A percentile compares a stretch with the other conserved stretches of the same genome.
Evolutionary conservation across 2,888 invertebrate genomes (phyloP).

Genomic region (Cerceris ruficornis): DNA sequence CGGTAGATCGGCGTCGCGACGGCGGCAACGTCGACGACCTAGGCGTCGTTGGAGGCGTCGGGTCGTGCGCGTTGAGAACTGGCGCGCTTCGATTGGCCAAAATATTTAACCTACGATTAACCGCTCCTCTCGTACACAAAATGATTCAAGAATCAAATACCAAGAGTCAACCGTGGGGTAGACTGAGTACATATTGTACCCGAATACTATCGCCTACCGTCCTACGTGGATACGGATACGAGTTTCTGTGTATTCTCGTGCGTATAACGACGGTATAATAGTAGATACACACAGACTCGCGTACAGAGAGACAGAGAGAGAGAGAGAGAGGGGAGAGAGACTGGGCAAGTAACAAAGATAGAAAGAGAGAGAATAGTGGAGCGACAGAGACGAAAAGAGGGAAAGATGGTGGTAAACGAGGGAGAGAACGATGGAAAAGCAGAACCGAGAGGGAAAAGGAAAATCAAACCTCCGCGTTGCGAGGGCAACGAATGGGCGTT

Average conservation of each 20-base stretch:
- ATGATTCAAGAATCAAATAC: conserved; percentile 81
- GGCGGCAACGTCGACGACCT: neutral
- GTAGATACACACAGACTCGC: conserved; percentile 49
- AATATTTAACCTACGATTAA: conserved; percentile 81
- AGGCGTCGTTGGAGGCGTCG: conserved; percentile 13
- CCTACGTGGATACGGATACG: conserved; percentile 63
- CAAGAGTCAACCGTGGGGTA: conserved; percentile 79
- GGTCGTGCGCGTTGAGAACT: conserved; percentile 34
- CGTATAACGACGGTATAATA: conserved; percentile 63
- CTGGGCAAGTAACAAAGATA: conserved; percentile 6
- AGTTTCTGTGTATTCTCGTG: conserved; percentile 61
- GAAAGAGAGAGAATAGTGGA: conserved; percentile 17
- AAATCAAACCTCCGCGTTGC: conserved; percentile 10
- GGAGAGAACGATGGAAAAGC: conserved; percentile 4
- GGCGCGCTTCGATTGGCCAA: conserved; percentile 69
- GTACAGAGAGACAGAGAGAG: conserved; percentile 9
- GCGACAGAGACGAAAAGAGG: conserved; percentile 24
- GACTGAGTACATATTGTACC: conserved; percentile 79
- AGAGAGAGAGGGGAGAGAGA: conserved; percentile 11
- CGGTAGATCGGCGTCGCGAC: neutral
- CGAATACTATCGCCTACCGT: conserved; percentile 68
- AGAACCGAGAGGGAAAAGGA: conserved; percentile 1
- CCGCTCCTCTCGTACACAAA: conserved; percentile 75
- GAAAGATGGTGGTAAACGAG: neutral
- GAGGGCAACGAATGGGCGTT: conserved; percentile 17